Evolutionary conservation across 2,888 invertebrate species (phyloP).

Genomic region (Adineta ricciae): DNA sequence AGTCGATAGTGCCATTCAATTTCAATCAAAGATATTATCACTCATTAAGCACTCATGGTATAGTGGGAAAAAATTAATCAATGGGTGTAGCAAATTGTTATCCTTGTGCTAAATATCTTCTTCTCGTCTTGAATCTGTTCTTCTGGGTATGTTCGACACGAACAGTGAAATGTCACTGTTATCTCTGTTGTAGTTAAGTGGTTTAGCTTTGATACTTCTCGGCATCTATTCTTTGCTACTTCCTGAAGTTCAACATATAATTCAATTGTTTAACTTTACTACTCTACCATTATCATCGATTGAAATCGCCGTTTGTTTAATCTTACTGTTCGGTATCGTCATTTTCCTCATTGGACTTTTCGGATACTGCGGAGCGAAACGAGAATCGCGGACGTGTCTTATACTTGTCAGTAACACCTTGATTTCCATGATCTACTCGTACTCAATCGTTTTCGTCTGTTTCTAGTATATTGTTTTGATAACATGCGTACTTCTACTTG

Average conservation of each 20-base stretch:
- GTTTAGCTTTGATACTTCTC: not conserved
- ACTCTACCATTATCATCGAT: not conserved
- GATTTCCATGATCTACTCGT: no score
- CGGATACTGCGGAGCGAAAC: conserved; percentile 14
- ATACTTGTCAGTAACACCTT: not conserved
- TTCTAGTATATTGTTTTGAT: conserved; percentile 10
- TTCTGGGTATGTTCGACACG: not conserved
- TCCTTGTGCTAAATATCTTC: conserved; percentile 6
- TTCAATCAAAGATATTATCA: not conserved
- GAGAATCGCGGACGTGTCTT: not conserved
- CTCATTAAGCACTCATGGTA: not conserved
- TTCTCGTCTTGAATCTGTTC: not conserved
- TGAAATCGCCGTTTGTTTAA: not conserved
- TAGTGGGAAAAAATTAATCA: not conserved
- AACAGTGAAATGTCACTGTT: no score
- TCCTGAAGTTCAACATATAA: not conserved
- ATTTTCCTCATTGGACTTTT: conserved; percentile 16
- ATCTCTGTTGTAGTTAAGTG: not conserved
- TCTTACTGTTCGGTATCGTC: not conserved
- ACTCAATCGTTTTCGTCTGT: not conserved
- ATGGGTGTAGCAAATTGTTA: not conserved
- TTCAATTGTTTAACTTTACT: conserved; percentile 3
- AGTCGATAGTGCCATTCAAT: not conserved
- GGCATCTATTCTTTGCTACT: not conserved
- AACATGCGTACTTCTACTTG: not conserved